phyloP scores from a whole-genome alignment of 1,140 invertebrate species.

The Aethina tumida region DNA sequence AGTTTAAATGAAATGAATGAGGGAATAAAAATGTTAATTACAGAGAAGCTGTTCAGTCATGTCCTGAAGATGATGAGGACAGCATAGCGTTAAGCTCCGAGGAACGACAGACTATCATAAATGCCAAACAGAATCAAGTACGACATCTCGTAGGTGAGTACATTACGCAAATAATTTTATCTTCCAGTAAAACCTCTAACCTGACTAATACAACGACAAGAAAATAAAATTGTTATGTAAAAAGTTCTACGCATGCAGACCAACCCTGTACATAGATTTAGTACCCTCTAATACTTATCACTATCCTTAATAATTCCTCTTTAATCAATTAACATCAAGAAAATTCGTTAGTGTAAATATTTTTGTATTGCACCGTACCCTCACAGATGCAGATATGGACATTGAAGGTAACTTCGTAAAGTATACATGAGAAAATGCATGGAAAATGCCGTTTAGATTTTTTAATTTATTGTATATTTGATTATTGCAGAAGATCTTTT shows the following conservation, averaged over 20 bases:
- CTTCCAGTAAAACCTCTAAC: too few species aligned
- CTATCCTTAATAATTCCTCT: too few species aligned
- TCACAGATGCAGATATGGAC: constrained; percentile 33
- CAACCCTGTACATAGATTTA: too few species aligned
- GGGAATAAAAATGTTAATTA: constrained; percentile 3
- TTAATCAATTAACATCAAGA: constrained; percentile 2
- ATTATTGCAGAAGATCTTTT: too few species aligned
- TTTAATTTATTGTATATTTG: too few species aligned
- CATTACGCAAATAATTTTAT: constrained; percentile 2
- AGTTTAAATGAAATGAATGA: background rate
- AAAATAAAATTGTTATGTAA: too few species aligned
- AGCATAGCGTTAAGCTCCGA: constrained; percentile 52
- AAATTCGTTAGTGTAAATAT: constrained; percentile 22
- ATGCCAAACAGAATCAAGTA: constrained; percentile 62
- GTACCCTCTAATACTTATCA: too few species aligned
- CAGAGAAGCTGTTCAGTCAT: constrained; percentile 57
- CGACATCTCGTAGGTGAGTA: constrained; percentile 57
- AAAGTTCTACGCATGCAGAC: too few species aligned
- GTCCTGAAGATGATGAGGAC: constrained; percentile 54
- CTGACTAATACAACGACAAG: too few species aligned
- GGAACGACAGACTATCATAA: constrained; percentile 57
- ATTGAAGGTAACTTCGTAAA: constrained; percentile 36
- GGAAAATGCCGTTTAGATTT: too few species aligned
- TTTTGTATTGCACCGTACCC: constrained; percentile 28
- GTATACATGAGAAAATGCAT: too few species aligned